These are phyloP conservation scores for Pyrocoelia pectoralis DNA, from an alignment of 2,888 invertebrate genomes.

Conservation along the genomic window DNA sequence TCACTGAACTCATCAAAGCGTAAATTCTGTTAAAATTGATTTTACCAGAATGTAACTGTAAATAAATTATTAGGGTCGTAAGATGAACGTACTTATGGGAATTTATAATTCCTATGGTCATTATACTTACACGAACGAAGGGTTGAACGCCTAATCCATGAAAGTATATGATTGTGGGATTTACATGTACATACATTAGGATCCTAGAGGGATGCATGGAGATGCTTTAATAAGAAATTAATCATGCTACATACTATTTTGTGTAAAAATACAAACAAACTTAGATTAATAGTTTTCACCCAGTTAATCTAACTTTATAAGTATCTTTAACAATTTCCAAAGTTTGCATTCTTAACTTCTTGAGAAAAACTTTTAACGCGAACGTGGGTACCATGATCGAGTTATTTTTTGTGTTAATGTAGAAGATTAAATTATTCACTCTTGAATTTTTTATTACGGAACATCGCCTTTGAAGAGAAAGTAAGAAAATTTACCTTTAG, in stretches of 20 bases:
- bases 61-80: slow-evolving; percentile 1
- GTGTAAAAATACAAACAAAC: too few species aligned
- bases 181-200: not conserved
- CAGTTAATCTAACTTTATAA: too few species aligned
- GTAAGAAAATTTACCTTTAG: not conserved
- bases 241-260: not conserved
- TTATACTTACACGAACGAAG: not conserved
- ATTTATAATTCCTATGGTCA: slow-evolving; percentile 1
- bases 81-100: slow-evolving; percentile 1
- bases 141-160: not conserved
- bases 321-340: too few species aligned
- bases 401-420: too few species aligned
- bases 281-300: too few species aligned
- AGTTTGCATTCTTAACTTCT: too few species aligned
- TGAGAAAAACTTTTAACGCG: too few species aligned
- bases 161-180: slow-evolving; percentile 1
- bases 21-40: slow-evolving; percentile 1
- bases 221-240: too few species aligned
- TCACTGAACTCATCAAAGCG: not conserved
- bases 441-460: too few species aligned
- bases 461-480: too few species aligned
- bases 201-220: not conserved
- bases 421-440: too few species aligned
- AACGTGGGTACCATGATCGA: too few species aligned
- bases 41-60: slow-evolving; percentile 1